Conservation (phyloP, 2,888 invertebrate genomes). For the Drosophila neonasuta region DNA sequence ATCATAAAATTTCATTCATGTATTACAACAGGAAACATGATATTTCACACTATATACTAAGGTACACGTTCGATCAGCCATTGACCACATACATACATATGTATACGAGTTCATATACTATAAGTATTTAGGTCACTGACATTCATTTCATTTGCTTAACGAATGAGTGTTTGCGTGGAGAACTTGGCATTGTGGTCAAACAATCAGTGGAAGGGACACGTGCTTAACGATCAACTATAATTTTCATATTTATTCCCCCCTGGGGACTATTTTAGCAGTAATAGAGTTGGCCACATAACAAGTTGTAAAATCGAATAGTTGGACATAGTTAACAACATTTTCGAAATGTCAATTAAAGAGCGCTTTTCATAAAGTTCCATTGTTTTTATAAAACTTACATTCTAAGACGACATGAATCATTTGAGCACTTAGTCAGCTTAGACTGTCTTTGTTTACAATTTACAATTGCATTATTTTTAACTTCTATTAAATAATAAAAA, state of each 20-base stretch:
- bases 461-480: background rate
- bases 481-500: background rate
- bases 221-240: constrained; percentile 11
- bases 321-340: background rate
- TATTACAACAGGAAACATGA: no score
- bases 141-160: constrained; percentile 49
- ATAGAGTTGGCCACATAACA: background rate
- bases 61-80: constrained; percentile 5
- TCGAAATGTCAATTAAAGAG: no score
- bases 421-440: background rate
- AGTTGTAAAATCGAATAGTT: background rate
- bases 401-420: constrained; percentile 9
- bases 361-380: no score
- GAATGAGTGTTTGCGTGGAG: background rate
- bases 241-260: constrained; percentile 42
- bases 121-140: constrained; percentile 48
- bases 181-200: constrained; percentile 13
- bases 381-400: background rate
- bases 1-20: no score
- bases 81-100: constrained; percentile 32
- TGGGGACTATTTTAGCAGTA: constrained; percentile 30
- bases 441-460: constrained; percentile 2
- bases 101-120: background rate
- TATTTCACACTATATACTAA: no score
- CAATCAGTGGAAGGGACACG: constrained; percentile 32